Base-by-base conservation (phyloP, 1,140 invertebrate species). In the Drosophila melanica region DNA sequence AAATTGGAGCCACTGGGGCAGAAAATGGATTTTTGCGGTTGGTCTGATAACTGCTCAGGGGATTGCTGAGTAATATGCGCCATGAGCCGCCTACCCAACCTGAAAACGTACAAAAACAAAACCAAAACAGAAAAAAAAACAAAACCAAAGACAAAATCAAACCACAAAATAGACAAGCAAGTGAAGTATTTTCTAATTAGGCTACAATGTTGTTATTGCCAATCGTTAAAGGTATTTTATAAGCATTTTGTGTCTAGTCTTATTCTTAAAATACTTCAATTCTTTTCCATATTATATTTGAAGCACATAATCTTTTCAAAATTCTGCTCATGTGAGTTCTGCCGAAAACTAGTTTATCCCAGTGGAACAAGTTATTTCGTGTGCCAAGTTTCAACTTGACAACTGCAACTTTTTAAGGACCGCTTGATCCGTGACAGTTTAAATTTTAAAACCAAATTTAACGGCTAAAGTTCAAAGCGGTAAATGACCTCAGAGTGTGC, bases 1-100 rank as follows among this genome's bases (percentile, higher is more conserved):
- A 87, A 82, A 87, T 87, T 85, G 84, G 35, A 79, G 75, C 79
- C 79, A 73, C 78, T 87, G 82, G 81, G 81, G 81, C 81, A 72
- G 77, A 84, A 84, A 84, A 85, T 85, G 81, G 77, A 65, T 77
- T 84, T 84, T 84, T 84, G 81, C 72, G 80, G 77, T 85, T 85
- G 66, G 81, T 50, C 76, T 73, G 80, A 82, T 82, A 81, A 82
- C 79, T 78, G 70, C 73, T 81, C 62, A 77, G 66, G 75, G 72
- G 74, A 81, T 78, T 82, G 70, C 60, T 51, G 44, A 60, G 55
- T 73, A 81, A 77, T 54, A 67, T 72, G 60, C 68, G 35, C 37
- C 47, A 65, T 55, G 42, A 8, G 33, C 23, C 51, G 50, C 44
- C 37, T 64, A 71, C 35, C 41, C 41, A 37, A 4, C 7, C 11